Conservation (phyloP, 2,797 vertebrate genomes). For the Tamandua tetradactyla region DNA sequence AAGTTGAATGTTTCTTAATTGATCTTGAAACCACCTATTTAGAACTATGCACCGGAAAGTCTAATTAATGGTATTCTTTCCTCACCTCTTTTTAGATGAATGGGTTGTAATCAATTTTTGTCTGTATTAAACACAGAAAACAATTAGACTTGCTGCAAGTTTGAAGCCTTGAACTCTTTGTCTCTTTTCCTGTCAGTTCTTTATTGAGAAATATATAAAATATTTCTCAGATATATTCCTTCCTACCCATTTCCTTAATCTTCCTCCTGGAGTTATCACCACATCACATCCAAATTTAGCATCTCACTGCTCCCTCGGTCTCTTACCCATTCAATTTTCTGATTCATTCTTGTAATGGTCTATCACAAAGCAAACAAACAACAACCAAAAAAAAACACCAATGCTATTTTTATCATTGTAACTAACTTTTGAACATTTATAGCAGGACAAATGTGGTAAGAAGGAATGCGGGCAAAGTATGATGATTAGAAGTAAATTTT, state of each 20-base stretch:
- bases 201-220: background rate
- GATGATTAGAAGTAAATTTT: background rate
- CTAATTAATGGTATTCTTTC: constrained; percentile 46
- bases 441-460: background rate
- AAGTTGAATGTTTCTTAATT: constrained; percentile 54
- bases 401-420: background rate
- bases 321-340: background rate
- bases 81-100: constrained; percentile 22
- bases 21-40: constrained; percentile 36
- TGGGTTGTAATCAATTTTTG: constrained; percentile 48
- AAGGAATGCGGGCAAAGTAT: background rate
- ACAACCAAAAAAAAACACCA: background rate
- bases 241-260: background rate
- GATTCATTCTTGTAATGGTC: background rate
- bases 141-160: background rate
- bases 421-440: background rate
- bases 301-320: background rate
- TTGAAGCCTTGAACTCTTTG: background rate
- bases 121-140: constrained; percentile 33
- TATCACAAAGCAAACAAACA: too few relatives aligned
- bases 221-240: background rate
- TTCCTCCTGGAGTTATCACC: background rate
- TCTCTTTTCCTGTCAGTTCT: background rate
- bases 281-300: background rate
- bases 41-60: constrained; percentile 23